Evolutionary conservation across 2,113 vertebrate genomes (phyloP), one percentile per base, ranked within the genome.

Genomic region (Furnarius figulus): DNA sequence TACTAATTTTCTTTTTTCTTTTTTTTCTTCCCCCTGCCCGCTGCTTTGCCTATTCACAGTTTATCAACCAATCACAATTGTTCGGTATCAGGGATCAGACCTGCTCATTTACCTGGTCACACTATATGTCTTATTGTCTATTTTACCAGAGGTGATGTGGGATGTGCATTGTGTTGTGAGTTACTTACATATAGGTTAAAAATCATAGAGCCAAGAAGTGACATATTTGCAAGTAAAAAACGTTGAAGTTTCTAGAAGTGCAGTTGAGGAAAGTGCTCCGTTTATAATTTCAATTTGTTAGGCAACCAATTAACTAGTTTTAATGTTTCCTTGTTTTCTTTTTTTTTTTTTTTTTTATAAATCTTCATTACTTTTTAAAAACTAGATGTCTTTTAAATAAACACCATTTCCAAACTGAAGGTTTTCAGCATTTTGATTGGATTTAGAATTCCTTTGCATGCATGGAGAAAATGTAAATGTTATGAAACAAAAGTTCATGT

Each of bases 261-360:
- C 8, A 39, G 19, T 8, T 0, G 0, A 14, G 58, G 24, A 85
- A 81, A 11, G 11, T 50, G 31, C 27, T 84, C 10, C 6, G 1
- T 62, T 87, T 61, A 22, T 62, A 65, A 61, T 68, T 87, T 21
- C 19, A 91, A 27, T 37, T 52, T 77, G 40, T 80, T 40, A 25
- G 30, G 12, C 27, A 84, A 14, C 5, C 19, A 80, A 11, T 8
- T 74, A 58, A 7, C 16, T 70, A 44, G 6, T 49, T 87, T 87
- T 70, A 59, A 19, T 61, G 9, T 22, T 31, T 24, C 3, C 22
- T 42, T 20, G 2, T 44, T 7, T 10, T n/a, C 47, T 50, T 58
- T 42, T 30, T 42, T 16, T 44, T 44, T 44, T 44, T 46, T n/a
- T 44, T 46, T 46, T 46, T 46, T 19, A 46, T 46, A 55, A 40